phyloP scores from a whole-genome alignment of 2,888 invertebrate species.

The Drosophila mettleri region DNA sequence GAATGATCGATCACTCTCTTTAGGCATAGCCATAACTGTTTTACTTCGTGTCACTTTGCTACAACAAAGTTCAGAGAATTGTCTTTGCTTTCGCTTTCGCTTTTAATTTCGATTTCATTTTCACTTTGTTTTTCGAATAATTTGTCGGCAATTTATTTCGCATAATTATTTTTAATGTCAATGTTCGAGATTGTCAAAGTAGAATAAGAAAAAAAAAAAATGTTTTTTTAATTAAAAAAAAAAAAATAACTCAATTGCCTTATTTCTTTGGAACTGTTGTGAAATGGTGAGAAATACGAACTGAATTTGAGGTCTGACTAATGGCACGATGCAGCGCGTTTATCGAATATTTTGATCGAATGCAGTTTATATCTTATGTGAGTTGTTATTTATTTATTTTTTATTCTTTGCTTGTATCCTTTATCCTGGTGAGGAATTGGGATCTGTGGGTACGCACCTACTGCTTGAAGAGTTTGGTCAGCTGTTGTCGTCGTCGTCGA shows the following conservation, averaged over 20 bases:
- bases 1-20: background rate
- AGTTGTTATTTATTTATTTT: background rate
- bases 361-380: background rate
- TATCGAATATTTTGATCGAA: conserved; percentile 17
- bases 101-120: conserved; percentile 51
- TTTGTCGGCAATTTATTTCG: conserved; percentile 35
- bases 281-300: conserved; percentile 2
- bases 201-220: background rate
- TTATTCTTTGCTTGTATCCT: conserved; percentile 20
- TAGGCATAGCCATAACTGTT: background rate
- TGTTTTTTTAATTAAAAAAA: background rate
- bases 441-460: conserved; percentile 57
- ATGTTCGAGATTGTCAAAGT: conserved; percentile 15
- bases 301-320: conserved; percentile 2
- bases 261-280: background rate
- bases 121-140: conserved; percentile 30
- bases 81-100: conserved; percentile 6
- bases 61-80: conserved; percentile 25
- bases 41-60: background rate
- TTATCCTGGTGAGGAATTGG: conserved; percentile 8
- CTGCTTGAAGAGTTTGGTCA: conserved; percentile 23
- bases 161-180: conserved; percentile 31
- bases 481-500: conserved; percentile 88
- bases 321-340: conserved; percentile 8
- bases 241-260: conserved; percentile 2